A percentile compares a stretch with the other conserved stretches of the same genome.
phyloP scores from a whole-genome alignment of 1,140 invertebrate species.

The Drosophila nikananu region DNA sequence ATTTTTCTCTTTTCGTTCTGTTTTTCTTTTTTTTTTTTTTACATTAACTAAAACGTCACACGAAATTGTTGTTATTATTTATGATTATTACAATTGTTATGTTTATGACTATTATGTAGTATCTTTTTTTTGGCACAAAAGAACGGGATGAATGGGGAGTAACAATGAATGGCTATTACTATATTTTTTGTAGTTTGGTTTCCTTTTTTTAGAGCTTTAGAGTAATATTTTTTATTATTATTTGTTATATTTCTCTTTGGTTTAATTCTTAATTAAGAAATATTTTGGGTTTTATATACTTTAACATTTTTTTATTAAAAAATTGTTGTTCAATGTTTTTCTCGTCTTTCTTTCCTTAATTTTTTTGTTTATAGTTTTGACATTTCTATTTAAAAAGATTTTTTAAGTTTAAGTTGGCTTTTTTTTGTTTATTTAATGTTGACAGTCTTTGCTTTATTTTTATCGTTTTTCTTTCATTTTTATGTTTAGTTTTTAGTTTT shows the following conservation, averaged over 20 bases:
- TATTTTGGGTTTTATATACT: background rate
- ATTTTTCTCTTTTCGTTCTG: constrained; percentile 14
- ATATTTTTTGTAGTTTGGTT: constrained; percentile 4
- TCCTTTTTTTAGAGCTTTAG: background rate
- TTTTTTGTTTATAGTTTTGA: background rate
- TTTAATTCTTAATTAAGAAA: background rate
- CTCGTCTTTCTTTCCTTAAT: background rate
- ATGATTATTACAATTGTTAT: constrained; percentile 49
- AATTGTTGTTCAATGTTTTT: background rate
- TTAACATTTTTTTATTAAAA: background rate
- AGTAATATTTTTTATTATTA: constrained; percentile 3
- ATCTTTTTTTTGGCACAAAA: constrained; percentile 36
- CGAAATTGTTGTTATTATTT: constrained; percentile 57
- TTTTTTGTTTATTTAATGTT: background rate
- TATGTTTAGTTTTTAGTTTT: background rate
- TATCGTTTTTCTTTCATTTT: background rate
- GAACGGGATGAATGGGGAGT: constrained; percentile 58
- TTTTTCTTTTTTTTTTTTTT: constrained; percentile 15
- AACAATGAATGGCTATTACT: constrained; percentile 41
- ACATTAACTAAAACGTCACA: constrained; percentile 42
- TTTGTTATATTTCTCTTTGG: background rate
- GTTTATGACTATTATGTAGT: constrained; percentile 26
- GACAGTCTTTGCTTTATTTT: background rate
- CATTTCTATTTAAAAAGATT: background rate
- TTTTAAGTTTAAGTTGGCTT: background rate